These are phyloP conservation scores for Sinotaia quadrata DNA, from an alignment of 2,888 invertebrate species.

Conservation along the genomic window DNA sequence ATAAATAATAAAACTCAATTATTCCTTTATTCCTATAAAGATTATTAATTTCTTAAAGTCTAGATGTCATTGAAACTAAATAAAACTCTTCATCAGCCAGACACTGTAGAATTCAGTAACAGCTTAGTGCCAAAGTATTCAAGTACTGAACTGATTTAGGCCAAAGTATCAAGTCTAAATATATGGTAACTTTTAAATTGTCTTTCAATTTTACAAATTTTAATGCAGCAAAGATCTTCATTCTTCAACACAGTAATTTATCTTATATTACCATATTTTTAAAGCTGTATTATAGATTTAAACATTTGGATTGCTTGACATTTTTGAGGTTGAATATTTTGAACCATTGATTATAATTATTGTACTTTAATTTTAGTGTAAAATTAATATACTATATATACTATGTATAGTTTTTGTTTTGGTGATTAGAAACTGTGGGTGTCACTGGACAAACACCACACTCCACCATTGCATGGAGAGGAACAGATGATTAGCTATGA, in stretches of 20 bases:
- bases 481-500: constrained; percentile 89
- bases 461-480: constrained; percentile 81
- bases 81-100: too few relatives aligned
- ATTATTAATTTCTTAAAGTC: too few relatives aligned
- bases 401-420: constrained; percentile 11
- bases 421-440: constrained; percentile 85
- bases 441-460: constrained; percentile 86
- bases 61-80: too few relatives aligned
- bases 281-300: neutral
- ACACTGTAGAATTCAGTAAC: too few relatives aligned
- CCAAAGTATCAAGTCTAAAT: too few relatives aligned
- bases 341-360: neutral
- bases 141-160: too few relatives aligned
- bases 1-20: too few relatives aligned
- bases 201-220: neutral
- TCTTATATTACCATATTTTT: neutral
- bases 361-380: neutral
- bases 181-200: too few relatives aligned
- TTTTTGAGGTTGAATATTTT: neutral
- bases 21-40: too few relatives aligned
- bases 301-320: neutral
- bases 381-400: neutral
- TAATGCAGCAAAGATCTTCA: neutral
- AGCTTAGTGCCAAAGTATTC: too few relatives aligned
- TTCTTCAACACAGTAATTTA: too few relatives aligned